Evolutionary conservation across 2,888 invertebrate species (phyloP).

Genomic region (Leucoma salicis): DNA sequence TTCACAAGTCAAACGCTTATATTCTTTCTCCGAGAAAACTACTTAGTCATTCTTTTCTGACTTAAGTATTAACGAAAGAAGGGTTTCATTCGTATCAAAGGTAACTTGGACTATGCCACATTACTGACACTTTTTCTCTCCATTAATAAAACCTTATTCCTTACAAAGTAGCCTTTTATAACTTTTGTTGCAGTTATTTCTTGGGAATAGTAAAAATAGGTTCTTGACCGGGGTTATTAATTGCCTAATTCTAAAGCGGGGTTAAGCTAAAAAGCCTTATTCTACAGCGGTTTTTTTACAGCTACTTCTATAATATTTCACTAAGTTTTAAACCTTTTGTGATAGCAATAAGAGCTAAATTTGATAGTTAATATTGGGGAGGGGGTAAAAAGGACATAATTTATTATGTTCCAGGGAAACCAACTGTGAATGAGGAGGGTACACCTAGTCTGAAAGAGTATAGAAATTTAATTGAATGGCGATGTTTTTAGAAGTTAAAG

Average conservation of each 20-base stretch:
- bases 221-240: constrained; percentile 3
- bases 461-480: constrained; percentile 25
- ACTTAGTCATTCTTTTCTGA: too few species aligned
- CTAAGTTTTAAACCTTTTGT: constrained; percentile 10
- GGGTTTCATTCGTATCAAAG: not conserved
- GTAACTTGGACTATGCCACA: not conserved
- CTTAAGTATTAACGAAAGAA: too few species aligned
- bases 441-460: constrained; percentile 20
- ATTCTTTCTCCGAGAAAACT: too few species aligned
- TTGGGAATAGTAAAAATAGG: constrained; percentile 10
- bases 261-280: constrained; percentile 10
- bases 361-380: constrained; percentile 11
- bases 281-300: constrained; percentile 22
- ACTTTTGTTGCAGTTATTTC: not conserved
- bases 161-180: not conserved
- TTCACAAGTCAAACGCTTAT: too few species aligned
- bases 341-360: constrained; percentile 21
- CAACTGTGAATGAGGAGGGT: constrained; percentile 43
- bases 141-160: not conserved
- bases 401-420: constrained; percentile 43
- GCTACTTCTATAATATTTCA: constrained; percentile 20
- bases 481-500: constrained; percentile 11
- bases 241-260: constrained; percentile 6
- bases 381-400: constrained; percentile 34
- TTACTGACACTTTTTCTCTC: not conserved